A percentile compares a stretch with the other conserved stretches of the same genome.
These are phyloP conservation scores for Crossocerus cetratus DNA, from an alignment of 2,888 invertebrate genomes.

Conservation along the genomic window DNA sequence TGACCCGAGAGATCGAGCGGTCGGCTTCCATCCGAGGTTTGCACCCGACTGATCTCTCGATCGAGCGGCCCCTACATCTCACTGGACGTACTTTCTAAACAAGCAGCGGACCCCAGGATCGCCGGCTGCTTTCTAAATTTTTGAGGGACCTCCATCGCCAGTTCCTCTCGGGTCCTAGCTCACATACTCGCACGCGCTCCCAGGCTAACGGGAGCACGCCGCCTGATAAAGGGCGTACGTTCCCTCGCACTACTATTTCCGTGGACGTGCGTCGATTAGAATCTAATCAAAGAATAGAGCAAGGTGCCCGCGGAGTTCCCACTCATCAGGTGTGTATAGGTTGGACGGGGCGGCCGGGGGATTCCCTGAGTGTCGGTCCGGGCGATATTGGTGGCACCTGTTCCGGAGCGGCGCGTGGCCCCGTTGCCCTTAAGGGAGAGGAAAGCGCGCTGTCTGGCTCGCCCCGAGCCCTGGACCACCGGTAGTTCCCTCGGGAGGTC, in stretches of 20 bases:
- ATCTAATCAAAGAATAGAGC: constrained; percentile 36
- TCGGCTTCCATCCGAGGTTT: background rate
- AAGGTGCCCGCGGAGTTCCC: background rate
- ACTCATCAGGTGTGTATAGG: constrained; percentile 23
- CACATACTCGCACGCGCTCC: background rate
- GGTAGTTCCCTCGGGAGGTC: background rate
- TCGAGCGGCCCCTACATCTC: constrained; percentile 8
- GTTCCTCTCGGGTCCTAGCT: background rate
- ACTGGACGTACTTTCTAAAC: constrained; percentile 32
- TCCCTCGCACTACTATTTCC: constrained; percentile 24
- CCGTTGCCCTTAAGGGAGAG: constrained; percentile 21
- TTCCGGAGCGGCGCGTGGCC: background rate
- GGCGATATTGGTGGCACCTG: constrained; percentile 13
- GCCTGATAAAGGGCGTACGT: constrained; percentile 12
- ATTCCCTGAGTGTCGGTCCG: constrained; percentile 5
- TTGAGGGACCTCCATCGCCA: constrained; percentile 19
- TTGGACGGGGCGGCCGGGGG: constrained; percentile 1
- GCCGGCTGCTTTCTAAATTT: constrained; percentile 49
- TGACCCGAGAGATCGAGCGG: background rate
- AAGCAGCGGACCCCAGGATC: constrained; percentile 16
- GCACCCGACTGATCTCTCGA: background rate
- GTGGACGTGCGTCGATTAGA: constrained; percentile 24
- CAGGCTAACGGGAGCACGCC: background rate
- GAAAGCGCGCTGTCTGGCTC: constrained; percentile 18
- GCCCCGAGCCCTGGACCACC: background rate